A percentile compares a stretch with the other conserved stretches of the same genome.
Evolutionary conservation across 2,113 vertebrate species (phyloP).

Genomic region (Passer montanus): DNA sequence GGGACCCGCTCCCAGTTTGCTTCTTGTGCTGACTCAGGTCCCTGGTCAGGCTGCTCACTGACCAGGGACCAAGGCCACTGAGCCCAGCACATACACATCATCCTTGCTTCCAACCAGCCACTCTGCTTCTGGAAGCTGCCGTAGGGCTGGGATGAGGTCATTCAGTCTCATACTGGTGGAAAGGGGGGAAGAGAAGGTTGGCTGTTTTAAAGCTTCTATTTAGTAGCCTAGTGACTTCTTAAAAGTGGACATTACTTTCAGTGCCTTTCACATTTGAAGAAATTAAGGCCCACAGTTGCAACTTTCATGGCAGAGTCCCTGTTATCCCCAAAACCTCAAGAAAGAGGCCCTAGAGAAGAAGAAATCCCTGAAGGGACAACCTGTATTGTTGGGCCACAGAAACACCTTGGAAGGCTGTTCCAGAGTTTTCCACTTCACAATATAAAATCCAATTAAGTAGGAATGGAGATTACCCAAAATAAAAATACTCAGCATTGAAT

Average conservation of each 20-base stretch:
- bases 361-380: not conserved
- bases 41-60: no score
- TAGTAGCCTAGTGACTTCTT: not conserved
- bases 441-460: not conserved
- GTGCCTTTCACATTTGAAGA: not conserved
- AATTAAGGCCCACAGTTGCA: not conserved
- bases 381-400: not conserved
- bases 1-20: not conserved
- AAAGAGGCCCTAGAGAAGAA: not conserved
- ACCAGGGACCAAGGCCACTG: not conserved
- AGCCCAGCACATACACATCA: no score
- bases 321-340: accelerated
- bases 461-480: not conserved
- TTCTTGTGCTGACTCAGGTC: not conserved
- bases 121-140: not conserved
- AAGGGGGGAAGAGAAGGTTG: accelerated
- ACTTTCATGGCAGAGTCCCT: not conserved
- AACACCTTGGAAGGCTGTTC: not conserved
- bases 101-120: not conserved
- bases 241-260: not conserved
- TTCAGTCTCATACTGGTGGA: not conserved
- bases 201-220: not conserved
- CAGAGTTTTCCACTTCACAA: not conserved
- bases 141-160: accelerated
- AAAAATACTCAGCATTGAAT: not conserved